These are phyloP conservation scores for Amblyteles armatorius DNA, from an alignment of 2,888 invertebrate genomes.

Conservation along the genomic window DNA sequence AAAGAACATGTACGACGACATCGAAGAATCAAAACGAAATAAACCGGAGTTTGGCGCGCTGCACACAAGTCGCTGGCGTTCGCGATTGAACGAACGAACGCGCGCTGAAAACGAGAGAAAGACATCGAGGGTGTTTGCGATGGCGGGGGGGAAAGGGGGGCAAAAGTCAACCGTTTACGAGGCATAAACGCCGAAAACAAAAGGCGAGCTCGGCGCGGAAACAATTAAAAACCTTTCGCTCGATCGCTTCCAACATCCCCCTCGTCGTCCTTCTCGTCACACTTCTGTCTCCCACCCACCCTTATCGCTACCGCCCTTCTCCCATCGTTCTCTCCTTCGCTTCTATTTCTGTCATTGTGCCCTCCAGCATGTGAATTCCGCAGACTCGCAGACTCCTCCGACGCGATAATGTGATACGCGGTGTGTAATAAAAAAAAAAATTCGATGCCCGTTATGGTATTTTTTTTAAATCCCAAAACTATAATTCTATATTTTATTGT, in stretches of 20 bases:
- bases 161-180: slow-evolving; percentile 80
- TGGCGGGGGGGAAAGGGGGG: slow-evolving; percentile 62
- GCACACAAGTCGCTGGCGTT: slow-evolving; percentile 3
- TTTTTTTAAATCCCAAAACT: too few species aligned
- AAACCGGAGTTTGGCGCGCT: too few species aligned
- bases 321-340: not conserved
- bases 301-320: slow-evolving; percentile 9
- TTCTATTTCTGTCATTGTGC: not conserved
- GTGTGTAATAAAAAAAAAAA: not conserved
- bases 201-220: slow-evolving; percentile 82
- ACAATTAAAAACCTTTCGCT: slow-evolving; percentile 85
- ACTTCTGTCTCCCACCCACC: slow-evolving; percentile 48
- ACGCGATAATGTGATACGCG: not conserved
- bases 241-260: slow-evolving; percentile 78
- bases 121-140: slow-evolving; percentile 44
- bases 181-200: slow-evolving; percentile 83
- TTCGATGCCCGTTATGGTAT: too few species aligned
- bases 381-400: slow-evolving; percentile 20
- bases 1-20: too few species aligned
- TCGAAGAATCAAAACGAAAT: too few species aligned
- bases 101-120: too few species aligned
- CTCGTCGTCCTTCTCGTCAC: slow-evolving; percentile 57
- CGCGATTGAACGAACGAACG: not conserved
- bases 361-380: not conserved
- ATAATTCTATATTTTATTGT: too few species aligned